These are phyloP conservation scores for Spicauda simplicius DNA, from an alignment of 2,888 invertebrate genomes.

Conservation along the genomic window DNA sequence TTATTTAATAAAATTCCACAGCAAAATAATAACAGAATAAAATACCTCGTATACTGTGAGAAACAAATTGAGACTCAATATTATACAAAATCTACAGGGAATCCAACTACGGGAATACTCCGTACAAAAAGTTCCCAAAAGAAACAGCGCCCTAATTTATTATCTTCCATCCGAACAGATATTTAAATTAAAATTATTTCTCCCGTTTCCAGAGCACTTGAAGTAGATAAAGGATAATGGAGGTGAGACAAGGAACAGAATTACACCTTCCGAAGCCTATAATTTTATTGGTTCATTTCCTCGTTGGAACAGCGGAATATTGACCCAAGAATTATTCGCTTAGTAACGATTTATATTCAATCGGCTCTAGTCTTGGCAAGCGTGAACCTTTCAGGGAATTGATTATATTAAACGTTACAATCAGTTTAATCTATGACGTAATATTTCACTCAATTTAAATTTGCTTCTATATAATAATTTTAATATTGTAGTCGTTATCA, in stretches of 20 bases:
- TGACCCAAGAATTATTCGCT: slow-evolving; percentile 34
- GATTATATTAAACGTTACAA: not conserved
- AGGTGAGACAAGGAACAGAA: slow-evolving; percentile 17
- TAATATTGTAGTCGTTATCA: too few relatives aligned
- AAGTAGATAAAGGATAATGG: slow-evolving; percentile 14
- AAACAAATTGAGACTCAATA: too few relatives aligned
- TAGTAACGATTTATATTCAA: slow-evolving; percentile 36
- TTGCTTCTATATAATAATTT: too few relatives aligned
- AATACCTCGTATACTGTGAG: too few relatives aligned
- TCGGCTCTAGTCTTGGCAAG: slow-evolving; percentile 27
- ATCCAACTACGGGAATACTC: too few relatives aligned
- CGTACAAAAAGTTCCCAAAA: too few relatives aligned
- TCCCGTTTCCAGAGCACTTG: not conserved
- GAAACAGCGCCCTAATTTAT: not conserved
- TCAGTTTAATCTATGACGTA: slow-evolving; percentile 11
- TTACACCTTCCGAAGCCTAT: slow-evolving; percentile 34
- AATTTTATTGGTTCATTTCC: slow-evolving; percentile 37
- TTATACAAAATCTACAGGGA: too few relatives aligned
- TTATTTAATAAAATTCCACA: too few relatives aligned
- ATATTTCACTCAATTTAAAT: too few relatives aligned
- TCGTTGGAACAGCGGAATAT: slow-evolving; percentile 26
- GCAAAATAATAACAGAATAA: too few relatives aligned
- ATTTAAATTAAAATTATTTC: slow-evolving; percentile 4
- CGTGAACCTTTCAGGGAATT: slow-evolving; percentile 19
- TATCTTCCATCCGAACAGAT: not conserved